Evolutionary conservation across 2,113 vertebrate species (phyloP), one percentile per base, ranked within the genome.

Genomic region (Pituophis catenifer): DNA sequence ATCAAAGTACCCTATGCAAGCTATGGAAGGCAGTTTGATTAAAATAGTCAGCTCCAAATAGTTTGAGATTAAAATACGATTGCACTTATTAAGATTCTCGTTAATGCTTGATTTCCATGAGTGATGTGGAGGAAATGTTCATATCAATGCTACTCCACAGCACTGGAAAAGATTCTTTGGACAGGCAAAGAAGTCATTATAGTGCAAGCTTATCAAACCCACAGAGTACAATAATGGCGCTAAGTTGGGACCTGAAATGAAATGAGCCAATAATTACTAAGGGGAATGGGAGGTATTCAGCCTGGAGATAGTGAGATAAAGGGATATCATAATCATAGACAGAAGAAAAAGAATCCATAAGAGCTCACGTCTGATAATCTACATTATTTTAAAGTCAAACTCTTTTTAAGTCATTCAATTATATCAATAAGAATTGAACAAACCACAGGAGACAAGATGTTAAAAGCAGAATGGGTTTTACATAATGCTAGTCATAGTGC

Each of bases 11-110:
- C 89, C 54, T 57, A 91, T 95, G 94, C 8, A 54, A 91, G 17
- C 21, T 55, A 50, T 52, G 50, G 15, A 87, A 94, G 94, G 89
- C 89, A 9, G 94, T 95, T 94, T 95, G 92, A 95, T 97, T 94
- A 94, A 95, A 96, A 38, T 93, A 90, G 91, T 95, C 94, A 86
- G 15, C 9, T 89, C 29, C 95, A 89, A 97, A 95, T 95, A 85
- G 53, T 7, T 93, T 86, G 55, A 92, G 94, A 95, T 95, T 92
- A 94, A 93, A 89, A 53, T 93, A 93, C 85, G 92, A 96, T 96
- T 70, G 94, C 17, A 92, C 15, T 96, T 95, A 65, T 88, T 90
- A 96, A 93, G 86, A 90, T 93, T 96, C 94, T 93, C 96, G 53
- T 88, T 88, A 93, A 93, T 62, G 44, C 81, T 93, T 94, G 94